These are phyloP conservation scores for Leucozona laternaria DNA, from an alignment of 2,888 invertebrate genomes.

Conservation along the genomic window DNA sequence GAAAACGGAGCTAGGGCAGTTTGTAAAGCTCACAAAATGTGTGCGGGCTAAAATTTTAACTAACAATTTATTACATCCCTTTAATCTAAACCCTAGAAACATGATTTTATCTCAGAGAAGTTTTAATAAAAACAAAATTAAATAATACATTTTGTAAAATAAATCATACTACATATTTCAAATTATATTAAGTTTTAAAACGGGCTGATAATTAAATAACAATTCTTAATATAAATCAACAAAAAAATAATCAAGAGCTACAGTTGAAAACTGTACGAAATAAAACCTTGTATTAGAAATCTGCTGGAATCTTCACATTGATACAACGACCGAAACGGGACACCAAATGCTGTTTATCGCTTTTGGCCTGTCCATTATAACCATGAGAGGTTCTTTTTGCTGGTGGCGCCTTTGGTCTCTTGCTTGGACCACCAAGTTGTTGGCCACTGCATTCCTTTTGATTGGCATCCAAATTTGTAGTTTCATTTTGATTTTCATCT, in stretches of 20 bases:
- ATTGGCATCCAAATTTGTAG: not conserved
- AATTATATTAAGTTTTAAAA: not conserved
- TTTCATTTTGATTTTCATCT: constrained; percentile 25
- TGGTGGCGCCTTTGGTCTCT: constrained; percentile 29
- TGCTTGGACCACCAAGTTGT: not conserved
- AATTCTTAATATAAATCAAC: not conserved
- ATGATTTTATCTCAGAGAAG: not conserved
- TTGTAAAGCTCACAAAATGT: no score
- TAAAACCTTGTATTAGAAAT: constrained; percentile 17
- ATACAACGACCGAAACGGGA: constrained; percentile 70
- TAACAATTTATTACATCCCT: no score
- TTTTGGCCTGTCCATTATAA: constrained; percentile 13
- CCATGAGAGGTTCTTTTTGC: constrained; percentile 4
- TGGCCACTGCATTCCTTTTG: not conserved
- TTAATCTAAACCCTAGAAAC: not conserved
- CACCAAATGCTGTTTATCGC: constrained; percentile 37
- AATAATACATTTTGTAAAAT: not conserved
- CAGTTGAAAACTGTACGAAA: not conserved
- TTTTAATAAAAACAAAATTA: not conserved
- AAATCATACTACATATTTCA: not conserved
- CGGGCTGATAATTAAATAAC: not conserved
- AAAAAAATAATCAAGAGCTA: not conserved
- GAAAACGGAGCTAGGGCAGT: no score
- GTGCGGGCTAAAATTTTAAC: no score
- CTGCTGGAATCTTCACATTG: constrained; percentile 57